Evolutionary conservation across 2,888 invertebrate species (phyloP).

Genomic region (Melangyna quadrimaculata): DNA sequence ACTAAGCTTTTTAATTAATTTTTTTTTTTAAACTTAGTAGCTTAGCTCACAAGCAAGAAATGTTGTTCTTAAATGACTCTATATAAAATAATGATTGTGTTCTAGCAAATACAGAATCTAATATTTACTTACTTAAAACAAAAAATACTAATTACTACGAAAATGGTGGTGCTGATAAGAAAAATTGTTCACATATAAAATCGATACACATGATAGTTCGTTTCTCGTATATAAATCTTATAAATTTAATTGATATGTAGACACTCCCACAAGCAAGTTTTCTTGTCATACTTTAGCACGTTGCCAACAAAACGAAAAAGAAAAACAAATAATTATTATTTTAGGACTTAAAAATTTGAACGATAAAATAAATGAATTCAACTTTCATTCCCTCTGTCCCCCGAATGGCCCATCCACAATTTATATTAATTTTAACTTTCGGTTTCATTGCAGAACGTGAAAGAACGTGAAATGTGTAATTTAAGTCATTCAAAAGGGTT

Average conservation of each 20-base stretch:
- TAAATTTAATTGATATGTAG: neutral
- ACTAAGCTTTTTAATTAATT: too few relatives aligned
- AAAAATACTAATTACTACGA: neutral
- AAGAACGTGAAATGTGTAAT: conserved; percentile 53
- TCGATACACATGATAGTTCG: neutral
- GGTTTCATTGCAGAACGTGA: conserved; percentile 57
- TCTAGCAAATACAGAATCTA: neutral
- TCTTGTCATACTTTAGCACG: neutral
- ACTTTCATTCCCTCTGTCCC: neutral
- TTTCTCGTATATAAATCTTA: neutral
- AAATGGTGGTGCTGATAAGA: neutral
- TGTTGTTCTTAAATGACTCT: too few relatives aligned
- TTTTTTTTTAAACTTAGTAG: too few relatives aligned
- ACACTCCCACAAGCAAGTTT: neutral
- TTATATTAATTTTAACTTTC: conserved; percentile 55
- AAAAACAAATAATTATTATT: neutral
- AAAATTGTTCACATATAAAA: neutral
- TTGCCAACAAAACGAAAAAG: neutral
- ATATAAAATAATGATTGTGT: too few relatives aligned
- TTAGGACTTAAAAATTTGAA: neutral
- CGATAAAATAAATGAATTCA: neutral
- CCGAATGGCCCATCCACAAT: neutral
- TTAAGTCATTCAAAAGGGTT: conserved; percentile 60
- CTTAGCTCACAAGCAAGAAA: too few relatives aligned
- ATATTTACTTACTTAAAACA: neutral